Evolutionary conservation across 2,113 vertebrate species (phyloP).

Genomic region (Ailuropoda melanoleuca): DNA sequence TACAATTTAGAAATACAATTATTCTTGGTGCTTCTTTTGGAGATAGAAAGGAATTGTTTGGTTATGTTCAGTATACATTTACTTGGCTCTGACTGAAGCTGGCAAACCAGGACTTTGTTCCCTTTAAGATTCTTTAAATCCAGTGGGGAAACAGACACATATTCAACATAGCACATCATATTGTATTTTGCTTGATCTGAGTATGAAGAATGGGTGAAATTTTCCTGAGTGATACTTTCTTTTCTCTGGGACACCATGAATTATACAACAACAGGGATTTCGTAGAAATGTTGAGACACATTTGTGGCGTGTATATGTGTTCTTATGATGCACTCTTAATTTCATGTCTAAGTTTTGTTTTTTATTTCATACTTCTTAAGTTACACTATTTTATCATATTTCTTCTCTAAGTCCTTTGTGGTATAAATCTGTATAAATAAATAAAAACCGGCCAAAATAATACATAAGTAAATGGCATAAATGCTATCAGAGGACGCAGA

Average conservation of each 20-base stretch:
- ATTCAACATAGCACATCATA: neutral
- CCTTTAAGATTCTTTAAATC: neutral
- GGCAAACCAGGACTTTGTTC: conserved; percentile 4
- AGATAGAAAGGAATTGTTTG: conserved; percentile 41
- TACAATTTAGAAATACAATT: conserved; percentile 49
- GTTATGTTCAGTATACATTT: neutral
- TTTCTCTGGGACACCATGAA: neutral
- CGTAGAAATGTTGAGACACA: neutral
- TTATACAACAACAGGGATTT: neutral
- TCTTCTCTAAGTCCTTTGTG: neutral
- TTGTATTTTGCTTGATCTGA: neutral
- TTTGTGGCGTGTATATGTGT: neutral
- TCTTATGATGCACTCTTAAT: neutral
- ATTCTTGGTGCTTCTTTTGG: conserved; percentile 34
- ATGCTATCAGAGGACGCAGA: neutral
- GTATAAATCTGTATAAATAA: neutral
- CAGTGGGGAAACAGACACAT: neutral
- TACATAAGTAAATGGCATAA: neutral
- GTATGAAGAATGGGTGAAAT: neutral
- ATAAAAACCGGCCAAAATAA: neutral
- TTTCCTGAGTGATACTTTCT: neutral
- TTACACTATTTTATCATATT: neutral
- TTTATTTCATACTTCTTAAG: neutral
- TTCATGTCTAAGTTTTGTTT: conserved; percentile 36
- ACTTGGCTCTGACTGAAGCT: neutral